These are phyloP conservation scores for Archips xylosteana DNA, from an alignment of 2,888 invertebrate species.

Conservation along the genomic window DNA sequence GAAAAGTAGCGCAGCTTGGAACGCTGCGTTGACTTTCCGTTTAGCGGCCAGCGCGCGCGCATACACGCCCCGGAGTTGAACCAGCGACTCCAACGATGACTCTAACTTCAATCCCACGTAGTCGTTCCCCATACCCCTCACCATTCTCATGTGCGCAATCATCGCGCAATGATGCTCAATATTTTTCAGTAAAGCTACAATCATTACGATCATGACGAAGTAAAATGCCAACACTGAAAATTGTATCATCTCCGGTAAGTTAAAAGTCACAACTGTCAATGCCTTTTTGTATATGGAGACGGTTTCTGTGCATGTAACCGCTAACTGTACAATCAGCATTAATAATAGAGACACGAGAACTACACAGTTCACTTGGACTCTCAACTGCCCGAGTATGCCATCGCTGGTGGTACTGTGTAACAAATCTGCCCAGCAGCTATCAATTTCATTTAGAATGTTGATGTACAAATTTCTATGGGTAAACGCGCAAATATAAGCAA, in stretches of 20 bases:
- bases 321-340: background rate
- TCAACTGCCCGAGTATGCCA: constrained; percentile 15
- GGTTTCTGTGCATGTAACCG: constrained; percentile 7
- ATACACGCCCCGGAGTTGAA: constrained; percentile 10
- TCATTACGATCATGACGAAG: constrained; percentile 18
- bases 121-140: background rate
- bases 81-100: background rate
- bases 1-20: constrained; percentile 28
- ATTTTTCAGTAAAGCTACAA: constrained; percentile 25
- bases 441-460: constrained; percentile 30
- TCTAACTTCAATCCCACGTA: background rate
- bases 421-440: constrained; percentile 13
- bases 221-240: constrained; percentile 16
- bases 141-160: constrained; percentile 10
- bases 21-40: constrained; percentile 27
- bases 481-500: constrained; percentile 16
- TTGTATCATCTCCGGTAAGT: constrained; percentile 30
- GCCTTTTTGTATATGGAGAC: constrained; percentile 7
- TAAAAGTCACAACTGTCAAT: constrained; percentile 20
- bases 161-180: constrained; percentile 18
- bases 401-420: constrained; percentile 10
- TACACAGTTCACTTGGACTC: constrained; percentile 24
- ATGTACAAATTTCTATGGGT: constrained; percentile 15
- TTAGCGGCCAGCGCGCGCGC: constrained; percentile 15
- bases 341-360: constrained; percentile 19